Evolutionary conservation across 2,888 invertebrate species (phyloP), one percentile per base, ranked within the genome.

Genomic region (Folsomia manolachei): DNA sequence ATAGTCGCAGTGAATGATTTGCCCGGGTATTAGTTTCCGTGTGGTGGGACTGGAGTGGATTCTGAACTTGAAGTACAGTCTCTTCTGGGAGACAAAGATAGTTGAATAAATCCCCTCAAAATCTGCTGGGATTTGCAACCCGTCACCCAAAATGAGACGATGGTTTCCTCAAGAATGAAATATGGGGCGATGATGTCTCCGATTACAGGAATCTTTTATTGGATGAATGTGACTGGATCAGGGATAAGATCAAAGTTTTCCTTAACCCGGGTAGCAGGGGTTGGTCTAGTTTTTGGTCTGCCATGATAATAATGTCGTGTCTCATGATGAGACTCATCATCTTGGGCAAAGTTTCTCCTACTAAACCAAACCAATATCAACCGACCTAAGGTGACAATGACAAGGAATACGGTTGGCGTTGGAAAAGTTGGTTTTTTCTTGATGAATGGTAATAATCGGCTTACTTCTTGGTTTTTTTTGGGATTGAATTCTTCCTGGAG

Each of bases 401-500:
- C 60, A 60, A 60, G 4, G 60, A 19, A 60, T n/a, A 60, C 4
- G 60, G 51, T 51, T 51, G 9, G 51, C n/a, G 56, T n/a, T n/a
- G n/a, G n/a, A n/a, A n/a, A n/a, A n/a, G 25, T 62, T 24, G 14
- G 19, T 14, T 19, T 18, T 23, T 52, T 60, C 27, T 56, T 67
- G 67, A 67, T 67, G 69, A 73, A 77, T 77, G 77, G 60, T 69
- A 73, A 71, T 77, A 77, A 77, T 77, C 77, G 73, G 75, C 73
- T 77, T 71, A 56, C 4, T 51, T n/a, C 39, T 56, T 18, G 7
- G 19, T 56, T 39, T 39, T n/a, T 39, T 39, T 4, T 39, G 39
- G 14, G 39, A 39, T 39, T 39, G 7, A 39, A 39, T 39, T 39
- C 39, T n/a, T n/a, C 39, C 4, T 39, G 39, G 39, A 39, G 39